Conservation (phyloP, 2,113 vertebrate genomes). For the Redunca redunca region DNA sequence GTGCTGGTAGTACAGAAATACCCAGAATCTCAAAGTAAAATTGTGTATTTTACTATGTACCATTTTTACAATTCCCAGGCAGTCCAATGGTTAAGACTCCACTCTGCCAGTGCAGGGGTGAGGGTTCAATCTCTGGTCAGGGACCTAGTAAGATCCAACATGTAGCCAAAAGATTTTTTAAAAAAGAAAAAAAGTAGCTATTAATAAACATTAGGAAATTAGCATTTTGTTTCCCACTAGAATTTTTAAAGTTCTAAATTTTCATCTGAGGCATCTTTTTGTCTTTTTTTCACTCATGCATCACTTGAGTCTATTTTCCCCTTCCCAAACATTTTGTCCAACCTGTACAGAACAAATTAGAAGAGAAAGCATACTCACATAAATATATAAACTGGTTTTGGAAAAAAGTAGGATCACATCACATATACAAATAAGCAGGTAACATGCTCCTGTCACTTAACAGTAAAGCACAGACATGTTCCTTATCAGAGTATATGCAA, state of each 20-base stretch:
- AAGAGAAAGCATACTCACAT: not conserved
- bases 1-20: not conserved
- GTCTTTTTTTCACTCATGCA: not conserved
- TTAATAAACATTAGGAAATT: constrained; percentile 22
- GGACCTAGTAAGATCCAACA: not conserved
- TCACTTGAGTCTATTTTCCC: not conserved
- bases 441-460: not conserved
- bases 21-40: not conserved
- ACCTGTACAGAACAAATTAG: not conserved
- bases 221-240: not conserved
- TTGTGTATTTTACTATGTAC: not conserved
- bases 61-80: not conserved
- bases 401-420: not conserved
- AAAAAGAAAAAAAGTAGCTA: not conserved
- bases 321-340: not conserved
- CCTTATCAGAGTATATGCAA: not conserved
- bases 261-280: not conserved
- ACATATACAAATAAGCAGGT: not conserved
- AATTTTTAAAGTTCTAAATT: constrained; percentile 2
- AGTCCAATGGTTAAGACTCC: not conserved
- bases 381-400: not conserved
- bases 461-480: not conserved
- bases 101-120: not conserved
- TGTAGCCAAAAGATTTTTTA: not conserved
- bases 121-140: not conserved